Base-by-base conservation (phyloP, 2,113 vertebrate genomes). In the Centropus bengalensis region DNA sequence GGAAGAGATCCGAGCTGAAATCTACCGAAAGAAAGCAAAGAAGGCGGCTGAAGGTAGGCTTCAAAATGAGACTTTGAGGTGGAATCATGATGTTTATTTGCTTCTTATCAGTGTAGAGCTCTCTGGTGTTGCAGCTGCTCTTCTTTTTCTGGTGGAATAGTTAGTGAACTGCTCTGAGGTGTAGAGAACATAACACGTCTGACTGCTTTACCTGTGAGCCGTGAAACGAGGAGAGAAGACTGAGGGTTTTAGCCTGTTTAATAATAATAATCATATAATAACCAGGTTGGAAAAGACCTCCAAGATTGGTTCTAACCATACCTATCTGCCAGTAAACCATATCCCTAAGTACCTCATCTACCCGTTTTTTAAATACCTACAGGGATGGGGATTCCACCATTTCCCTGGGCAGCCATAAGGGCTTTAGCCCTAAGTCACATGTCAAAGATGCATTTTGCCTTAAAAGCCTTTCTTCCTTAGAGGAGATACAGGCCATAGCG, bases 1-100 rank as follows among this genome's bases (percentile, higher is more conserved):
- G 45, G 99, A 99, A 94, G 99, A 99, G 93, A 98, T 99, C 85
- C 96, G 99, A 24, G 99, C 99, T 47, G 99, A 99, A 91, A 98
- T 98, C 86, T 99, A 98, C 96, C 98, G 98, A 24, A 98, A 99
- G 94, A 99, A 98, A 96, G 94, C 94, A 2, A 97, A 93, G 42
- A 97, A 98, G 74, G 97, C 79, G 93, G 87, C 95, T 0, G 98
- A 98, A 95, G 98, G 97, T 98, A 76, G 44, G 73, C 77, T 51
- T 54, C 54, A 38, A 11, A 69, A 45, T 24, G 38, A 33, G 24
- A 19, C 8, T 63, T 86, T 70, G 58, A 66, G 66, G 23, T 13
- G 20, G 27, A 68, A 32, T 79, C 1, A 10, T 26, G 2, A 63
- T 63, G 28, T 22, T 55, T 18, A 12, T 63, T 79, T 30, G 8